Percentiles rank a stretch among this genome's conserved stretches.
Conservation (phyloP, 2,888 invertebrate genomes). For the Amphimallon solstitiale region DNA sequence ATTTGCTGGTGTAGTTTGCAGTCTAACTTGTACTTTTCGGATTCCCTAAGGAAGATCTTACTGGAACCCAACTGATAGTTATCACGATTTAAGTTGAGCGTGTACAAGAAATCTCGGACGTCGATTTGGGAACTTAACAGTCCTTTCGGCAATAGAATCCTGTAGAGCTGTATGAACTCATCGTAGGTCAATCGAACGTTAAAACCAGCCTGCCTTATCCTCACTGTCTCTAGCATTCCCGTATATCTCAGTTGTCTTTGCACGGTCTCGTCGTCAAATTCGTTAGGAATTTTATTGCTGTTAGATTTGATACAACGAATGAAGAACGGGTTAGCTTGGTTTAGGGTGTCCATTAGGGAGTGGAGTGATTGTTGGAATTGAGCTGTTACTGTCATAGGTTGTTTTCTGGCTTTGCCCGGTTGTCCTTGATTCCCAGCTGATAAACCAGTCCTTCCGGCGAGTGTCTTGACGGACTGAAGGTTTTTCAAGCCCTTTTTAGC, state of each 20-base stretch:
- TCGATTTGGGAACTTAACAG: constrained; percentile 87
- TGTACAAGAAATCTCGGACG: constrained; percentile 84
- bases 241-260: constrained; percentile 92
- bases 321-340: constrained; percentile 88
- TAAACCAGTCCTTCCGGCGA: constrained; percentile 80
- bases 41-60: constrained; percentile 94
- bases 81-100: constrained; percentile 84
- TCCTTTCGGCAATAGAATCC: constrained; percentile 90
- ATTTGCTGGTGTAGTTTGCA: constrained; percentile 93
- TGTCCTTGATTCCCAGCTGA: constrained; percentile 66
- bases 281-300: constrained; percentile 90
- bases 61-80: constrained; percentile 90
- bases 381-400: constrained; percentile 91
- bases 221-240: constrained; percentile 96
- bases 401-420: constrained; percentile 77
- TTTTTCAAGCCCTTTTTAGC: constrained; percentile 90
- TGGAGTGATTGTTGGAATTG: constrained; percentile 95
- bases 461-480: constrained; percentile 89
- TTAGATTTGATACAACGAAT: constrained; percentile 96
- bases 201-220: constrained; percentile 94
- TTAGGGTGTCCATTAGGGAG: constrained; percentile 92
- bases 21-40: constrained; percentile 92
- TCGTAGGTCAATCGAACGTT: constrained; percentile 93
- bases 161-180: constrained; percentile 92
- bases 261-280: constrained; percentile 93